Evolutionary conservation across 2,797 vertebrate genomes (phyloP).

Genomic region (Arremon aurantiirostris): DNA sequence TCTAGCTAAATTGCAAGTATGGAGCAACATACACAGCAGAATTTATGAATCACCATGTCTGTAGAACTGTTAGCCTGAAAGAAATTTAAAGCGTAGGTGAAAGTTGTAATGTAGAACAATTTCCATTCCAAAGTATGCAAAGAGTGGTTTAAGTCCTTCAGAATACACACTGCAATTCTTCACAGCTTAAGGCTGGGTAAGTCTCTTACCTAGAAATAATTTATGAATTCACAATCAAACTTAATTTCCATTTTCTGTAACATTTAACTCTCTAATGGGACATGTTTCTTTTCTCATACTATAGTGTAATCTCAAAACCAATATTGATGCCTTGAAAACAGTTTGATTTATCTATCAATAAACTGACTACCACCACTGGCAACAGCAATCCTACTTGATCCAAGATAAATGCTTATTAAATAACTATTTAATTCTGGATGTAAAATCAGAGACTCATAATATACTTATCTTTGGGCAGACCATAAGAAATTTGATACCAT

Average conservation of each 20-base stretch:
- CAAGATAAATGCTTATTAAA: not conserved
- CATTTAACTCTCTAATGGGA: not conserved
- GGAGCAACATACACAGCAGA: not conserved
- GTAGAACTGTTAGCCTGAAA: not conserved
- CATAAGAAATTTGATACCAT: not conserved
- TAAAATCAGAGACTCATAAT: not conserved
- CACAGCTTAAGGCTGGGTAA: not conserved
- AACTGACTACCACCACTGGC: not conserved
- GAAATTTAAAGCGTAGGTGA: not conserved
- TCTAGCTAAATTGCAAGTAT: not conserved
- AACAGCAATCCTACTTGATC: not conserved
- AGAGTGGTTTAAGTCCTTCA: not conserved
- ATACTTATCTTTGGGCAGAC: not conserved
- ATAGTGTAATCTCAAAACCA: not conserved
- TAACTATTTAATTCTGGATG: not conserved
- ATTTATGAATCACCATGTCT: not conserved
- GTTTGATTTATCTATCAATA: not conserved
- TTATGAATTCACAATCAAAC: not conserved
- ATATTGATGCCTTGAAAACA: not conserved
- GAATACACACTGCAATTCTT: not conserved
- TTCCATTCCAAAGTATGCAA: not conserved
- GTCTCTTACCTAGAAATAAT: not conserved
- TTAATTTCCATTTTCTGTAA: not conserved
- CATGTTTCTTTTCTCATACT: not conserved
- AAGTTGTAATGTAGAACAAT: not conserved